phyloP scores from a whole-genome alignment of 2,113 vertebrate genomes.

The Ranitomeya variabilis region DNA sequence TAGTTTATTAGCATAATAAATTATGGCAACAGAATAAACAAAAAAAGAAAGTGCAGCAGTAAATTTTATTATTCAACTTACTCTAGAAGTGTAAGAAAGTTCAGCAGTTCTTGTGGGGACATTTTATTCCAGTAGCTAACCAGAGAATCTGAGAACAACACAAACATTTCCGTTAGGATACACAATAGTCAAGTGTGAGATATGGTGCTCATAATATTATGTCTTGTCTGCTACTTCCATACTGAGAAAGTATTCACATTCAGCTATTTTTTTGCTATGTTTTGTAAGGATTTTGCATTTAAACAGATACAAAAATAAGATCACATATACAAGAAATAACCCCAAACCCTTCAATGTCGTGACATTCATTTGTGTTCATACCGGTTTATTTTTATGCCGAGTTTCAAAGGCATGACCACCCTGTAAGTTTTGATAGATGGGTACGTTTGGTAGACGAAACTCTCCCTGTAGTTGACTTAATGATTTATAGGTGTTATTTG shows the following conservation, averaged over 20 bases:
- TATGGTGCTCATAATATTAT: neutral
- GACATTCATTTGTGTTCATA: too few relatives aligned
- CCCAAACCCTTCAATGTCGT: too few relatives aligned
- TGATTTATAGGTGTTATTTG: too few relatives aligned
- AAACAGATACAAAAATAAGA: too few relatives aligned
- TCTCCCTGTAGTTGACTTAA: too few relatives aligned
- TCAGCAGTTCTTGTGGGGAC: constrained; percentile 87
- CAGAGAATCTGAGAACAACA: constrained; percentile 82
- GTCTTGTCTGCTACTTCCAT: too few relatives aligned
- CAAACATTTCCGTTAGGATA: constrained; percentile 8
- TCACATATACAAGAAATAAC: too few relatives aligned
- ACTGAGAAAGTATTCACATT: neutral
- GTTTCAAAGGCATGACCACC: too few relatives aligned
- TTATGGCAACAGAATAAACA: neutral
- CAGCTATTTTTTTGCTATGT: neutral
- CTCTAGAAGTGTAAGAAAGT: constrained; percentile 90
- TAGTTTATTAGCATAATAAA: neutral
- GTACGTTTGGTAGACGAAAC: too few relatives aligned
- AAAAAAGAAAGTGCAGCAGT: neutral
- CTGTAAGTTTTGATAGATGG: too few relatives aligned
- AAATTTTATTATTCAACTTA: constrained; percentile 72
- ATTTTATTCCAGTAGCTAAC: constrained; percentile 93
- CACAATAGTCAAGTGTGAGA: neutral
- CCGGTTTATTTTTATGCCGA: too few relatives aligned
- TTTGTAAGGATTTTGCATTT: too few relatives aligned